Evolutionary conservation across 2,888 invertebrate genomes (phyloP).

Genomic region (Cryptocheilus praepositus): DNA sequence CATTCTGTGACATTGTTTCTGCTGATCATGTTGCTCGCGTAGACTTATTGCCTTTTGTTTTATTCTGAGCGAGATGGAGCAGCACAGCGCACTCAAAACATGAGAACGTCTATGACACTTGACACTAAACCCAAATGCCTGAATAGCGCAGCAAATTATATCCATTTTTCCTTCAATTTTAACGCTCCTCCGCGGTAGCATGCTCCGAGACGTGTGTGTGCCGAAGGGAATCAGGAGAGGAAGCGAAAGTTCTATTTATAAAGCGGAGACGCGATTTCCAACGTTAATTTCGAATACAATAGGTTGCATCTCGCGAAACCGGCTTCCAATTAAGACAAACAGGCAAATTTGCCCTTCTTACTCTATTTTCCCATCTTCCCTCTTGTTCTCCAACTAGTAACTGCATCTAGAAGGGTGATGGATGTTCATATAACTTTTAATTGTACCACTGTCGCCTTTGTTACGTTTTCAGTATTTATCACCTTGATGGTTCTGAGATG

Average conservation of each 20-base stretch:
- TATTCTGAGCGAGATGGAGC: background rate
- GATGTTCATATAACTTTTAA: too few species aligned
- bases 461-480: too few species aligned
- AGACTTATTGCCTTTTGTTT: background rate
- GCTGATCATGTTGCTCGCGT: too few species aligned
- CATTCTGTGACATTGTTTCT: too few species aligned
- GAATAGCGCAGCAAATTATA: slow-evolving; percentile 46
- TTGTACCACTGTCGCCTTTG: too few species aligned
- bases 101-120: slow-evolving; percentile 26
- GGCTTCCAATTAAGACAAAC: too few species aligned
- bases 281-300: slow-evolving; percentile 41
- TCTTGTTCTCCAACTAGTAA: background rate
- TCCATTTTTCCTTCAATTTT: slow-evolving; percentile 51
- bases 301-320: background rate
- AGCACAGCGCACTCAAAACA: slow-evolving; percentile 18
- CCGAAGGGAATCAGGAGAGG: background rate
- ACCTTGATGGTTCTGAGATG: too few species aligned
- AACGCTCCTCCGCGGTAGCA: background rate
- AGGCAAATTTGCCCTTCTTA: background rate
- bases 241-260: slow-evolving; percentile 23
- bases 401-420: too few species aligned
- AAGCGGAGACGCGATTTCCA: slow-evolving; percentile 23
- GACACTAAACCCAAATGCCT: slow-evolving; percentile 45
- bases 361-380: too few species aligned
- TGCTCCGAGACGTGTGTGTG: slow-evolving; percentile 19